These are phyloP conservation scores for Oreohelix idahoensis DNA, from an alignment of 1,140 invertebrate species.

Conservation along the genomic window DNA sequence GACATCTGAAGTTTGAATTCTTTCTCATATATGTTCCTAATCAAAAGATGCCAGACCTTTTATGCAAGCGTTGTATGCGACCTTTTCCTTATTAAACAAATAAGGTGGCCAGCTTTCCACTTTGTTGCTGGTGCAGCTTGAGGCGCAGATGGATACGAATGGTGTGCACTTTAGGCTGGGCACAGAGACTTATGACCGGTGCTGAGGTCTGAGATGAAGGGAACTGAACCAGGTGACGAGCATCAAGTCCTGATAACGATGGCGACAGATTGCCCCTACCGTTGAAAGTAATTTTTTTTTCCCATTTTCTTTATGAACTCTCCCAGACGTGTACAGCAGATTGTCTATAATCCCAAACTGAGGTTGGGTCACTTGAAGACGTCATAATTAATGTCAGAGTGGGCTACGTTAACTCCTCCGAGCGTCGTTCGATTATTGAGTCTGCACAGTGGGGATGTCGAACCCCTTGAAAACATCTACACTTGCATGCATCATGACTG, in stretches of 20 bases:
- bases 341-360: background rate
- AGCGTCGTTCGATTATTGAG: background rate
- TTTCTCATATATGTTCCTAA: slow-evolving; percentile 25
- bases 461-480: background rate
- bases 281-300: background rate
- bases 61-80: background rate
- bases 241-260: slow-evolving; percentile 3
- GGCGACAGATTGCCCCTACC: slow-evolving; percentile 13
- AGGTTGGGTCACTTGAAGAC: background rate
- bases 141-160: slow-evolving; percentile 1
- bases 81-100: slow-evolving; percentile 35
- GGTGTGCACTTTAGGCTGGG: background rate
- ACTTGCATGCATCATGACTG: background rate
- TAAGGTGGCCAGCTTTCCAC: slow-evolving; percentile 23
- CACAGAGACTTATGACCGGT: slow-evolving; percentile 18
- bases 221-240: slow-evolving; percentile 26
- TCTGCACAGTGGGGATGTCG: background rate
- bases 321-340: slow-evolving; percentile 16
- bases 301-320: slow-evolving; percentile 33
- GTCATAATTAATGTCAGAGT: background rate
- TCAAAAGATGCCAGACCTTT: slow-evolving; percentile 30
- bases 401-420: background rate
- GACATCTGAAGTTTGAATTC: slow-evolving; percentile 30
- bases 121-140: slow-evolving; percentile 25
- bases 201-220: background rate